Conservation (phyloP, 2,797 vertebrate genomes). For the Spinus olivaceus region DNA sequence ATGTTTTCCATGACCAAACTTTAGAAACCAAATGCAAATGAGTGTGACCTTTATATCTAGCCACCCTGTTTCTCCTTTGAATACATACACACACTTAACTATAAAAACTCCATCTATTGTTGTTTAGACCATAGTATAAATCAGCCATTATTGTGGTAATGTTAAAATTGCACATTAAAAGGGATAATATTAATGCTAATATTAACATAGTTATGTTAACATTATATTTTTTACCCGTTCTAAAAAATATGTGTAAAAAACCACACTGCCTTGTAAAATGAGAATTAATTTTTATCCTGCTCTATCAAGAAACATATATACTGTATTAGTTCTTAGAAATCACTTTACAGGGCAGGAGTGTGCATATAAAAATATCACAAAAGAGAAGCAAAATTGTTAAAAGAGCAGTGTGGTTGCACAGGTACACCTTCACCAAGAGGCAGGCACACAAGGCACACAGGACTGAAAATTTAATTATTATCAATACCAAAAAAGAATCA, state of each 20-base stretch:
- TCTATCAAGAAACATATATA: background rate
- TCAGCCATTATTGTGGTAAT: background rate
- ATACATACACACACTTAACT: background rate
- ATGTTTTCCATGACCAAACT: background rate
- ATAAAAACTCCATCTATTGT: background rate
- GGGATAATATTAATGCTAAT: background rate
- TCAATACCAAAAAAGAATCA: background rate
- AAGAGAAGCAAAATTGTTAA: background rate
- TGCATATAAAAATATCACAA: background rate
- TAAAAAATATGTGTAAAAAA: background rate
- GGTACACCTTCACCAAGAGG: background rate
- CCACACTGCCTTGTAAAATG: background rate
- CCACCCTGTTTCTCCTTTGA: background rate
- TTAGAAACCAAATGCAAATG: background rate
- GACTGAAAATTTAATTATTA: background rate
- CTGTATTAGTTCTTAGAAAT: background rate
- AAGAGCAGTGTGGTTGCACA: background rate
- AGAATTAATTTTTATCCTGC: background rate
- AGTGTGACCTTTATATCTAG: background rate
- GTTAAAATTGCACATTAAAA: background rate
- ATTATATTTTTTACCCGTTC: too few species aligned
- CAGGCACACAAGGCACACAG: background rate
- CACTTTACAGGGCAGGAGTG: background rate
- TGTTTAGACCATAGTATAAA: background rate
- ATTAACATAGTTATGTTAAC: background rate